These are phyloP conservation scores for Alectura lathami DNA, from an alignment of 2,113 vertebrate genomes.

Conservation along the genomic window DNA sequence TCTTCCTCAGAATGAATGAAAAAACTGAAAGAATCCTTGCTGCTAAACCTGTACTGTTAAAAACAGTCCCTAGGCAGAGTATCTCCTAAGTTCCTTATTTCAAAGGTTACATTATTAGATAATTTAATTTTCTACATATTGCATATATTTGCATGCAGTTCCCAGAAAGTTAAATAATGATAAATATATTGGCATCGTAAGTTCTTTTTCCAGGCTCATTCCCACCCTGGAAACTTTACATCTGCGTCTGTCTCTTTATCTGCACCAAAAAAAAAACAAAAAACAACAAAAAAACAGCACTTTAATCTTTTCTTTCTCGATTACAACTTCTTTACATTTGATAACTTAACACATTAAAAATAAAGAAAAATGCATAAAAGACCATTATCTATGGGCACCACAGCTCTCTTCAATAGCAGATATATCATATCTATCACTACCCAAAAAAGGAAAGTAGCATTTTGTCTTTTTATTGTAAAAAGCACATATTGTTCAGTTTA, in stretches of 20 bases:
- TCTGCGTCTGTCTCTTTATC: no score
- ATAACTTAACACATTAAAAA: background rate
- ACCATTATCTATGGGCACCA: background rate
- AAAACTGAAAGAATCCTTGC: background rate
- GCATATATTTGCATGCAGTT: background rate
- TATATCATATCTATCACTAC: background rate
- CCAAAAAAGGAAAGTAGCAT: background rate
- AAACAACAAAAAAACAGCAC: background rate
- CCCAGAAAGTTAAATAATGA: background rate
- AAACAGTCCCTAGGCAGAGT: background rate
- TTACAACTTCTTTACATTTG: background rate
- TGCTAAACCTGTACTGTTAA: background rate
- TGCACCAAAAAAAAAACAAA: no score
- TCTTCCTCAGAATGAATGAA: background rate
- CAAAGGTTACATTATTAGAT: background rate
- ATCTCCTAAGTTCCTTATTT: background rate
- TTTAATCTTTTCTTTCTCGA: background rate
- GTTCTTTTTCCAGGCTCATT: background rate
- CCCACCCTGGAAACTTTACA: background rate
- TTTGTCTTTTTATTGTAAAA: background rate
- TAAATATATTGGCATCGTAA: background rate
- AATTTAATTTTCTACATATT: background rate
- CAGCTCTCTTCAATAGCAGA: background rate
- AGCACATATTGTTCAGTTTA: background rate
- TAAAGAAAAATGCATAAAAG: background rate